Evolutionary conservation across 2,888 invertebrate genomes (phyloP), one percentile per base, ranked within the genome.

Genomic region (Morinoia aosen): DNA sequence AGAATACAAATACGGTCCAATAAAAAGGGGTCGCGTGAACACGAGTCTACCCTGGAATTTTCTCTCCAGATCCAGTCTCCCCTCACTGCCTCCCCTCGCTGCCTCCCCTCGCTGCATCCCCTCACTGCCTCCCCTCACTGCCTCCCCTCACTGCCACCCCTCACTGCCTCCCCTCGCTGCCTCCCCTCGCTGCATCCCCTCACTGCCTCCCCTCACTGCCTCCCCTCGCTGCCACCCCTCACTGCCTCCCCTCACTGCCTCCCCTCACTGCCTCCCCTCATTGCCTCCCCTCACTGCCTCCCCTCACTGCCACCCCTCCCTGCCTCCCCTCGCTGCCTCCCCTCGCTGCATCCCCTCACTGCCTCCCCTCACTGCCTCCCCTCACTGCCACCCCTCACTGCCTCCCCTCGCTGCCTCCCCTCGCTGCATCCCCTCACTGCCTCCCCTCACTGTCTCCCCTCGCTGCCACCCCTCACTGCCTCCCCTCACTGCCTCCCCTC

Each of bases 341-440:
- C n/a, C 12, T 88, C 88, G 19, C 88, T 25, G n/a, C n/a, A 39
- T 14, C 88, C 88, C 25, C 88, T 88, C 88, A 88, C 88, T 88
- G 88, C 12, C 88, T 16, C 14, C n/a, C 61, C 25, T 88, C 88
- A 11, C 88, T 39, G 19, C 11, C 88, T 88, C n/a, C 88, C n/a
- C 88, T 88, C 88, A 88, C 88, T n/a, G 48, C 48, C 1, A 4
- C 88, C 39, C 88, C 88, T 88, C n/a, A 88, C 25, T 39, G 4
- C n/a, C 39, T 25, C 88, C 19, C 88, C 12, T 12, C 39, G 12
- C 11, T n/a, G n/a, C 12, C 11, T 11, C 19, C 40, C n/a, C 12
- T n/a, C n/a, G n/a, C n/a, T n/a, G n/a, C n/a, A n/a, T n/a, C n/a
- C 88, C 25, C 88, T 88, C 88, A 88, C 88, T 88, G 88, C 12